Conservation (phyloP, 2,113 vertebrate species). For the Ictidomys tridecemlineatus region DNA sequence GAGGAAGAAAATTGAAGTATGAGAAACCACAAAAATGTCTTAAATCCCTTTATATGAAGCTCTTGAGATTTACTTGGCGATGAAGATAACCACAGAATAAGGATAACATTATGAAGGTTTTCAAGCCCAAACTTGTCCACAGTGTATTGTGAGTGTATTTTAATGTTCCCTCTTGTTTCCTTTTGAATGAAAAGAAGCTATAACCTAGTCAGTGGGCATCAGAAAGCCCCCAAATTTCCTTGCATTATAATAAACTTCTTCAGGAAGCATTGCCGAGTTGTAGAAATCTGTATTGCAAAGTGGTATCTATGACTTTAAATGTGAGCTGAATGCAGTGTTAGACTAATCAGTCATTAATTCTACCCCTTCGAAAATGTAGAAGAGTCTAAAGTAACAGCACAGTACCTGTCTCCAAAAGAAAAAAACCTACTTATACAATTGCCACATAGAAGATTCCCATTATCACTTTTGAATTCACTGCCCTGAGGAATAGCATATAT, state of each 20-base stretch:
- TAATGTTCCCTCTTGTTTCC: conserved; percentile 68
- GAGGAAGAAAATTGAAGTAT: conserved; percentile 53
- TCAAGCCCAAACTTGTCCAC: conserved; percentile 36
- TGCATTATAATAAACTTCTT: conserved; percentile 54
- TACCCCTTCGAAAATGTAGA: conserved; percentile 67
- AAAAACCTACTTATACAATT: not conserved
- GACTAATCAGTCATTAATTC: conserved; percentile 58
- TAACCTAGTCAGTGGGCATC: conserved; percentile 25
- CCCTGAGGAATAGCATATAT: conserved; percentile 23
- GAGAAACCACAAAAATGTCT: conserved; percentile 53
- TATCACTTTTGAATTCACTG: conserved; percentile 15
- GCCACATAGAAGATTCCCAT: conserved; percentile 38
- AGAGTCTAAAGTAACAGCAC: conserved; percentile 41
- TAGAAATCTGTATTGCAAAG: not conserved
- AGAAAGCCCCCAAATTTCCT: conserved; percentile 65
- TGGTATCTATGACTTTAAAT: conserved; percentile 51
- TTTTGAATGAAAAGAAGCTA: conserved; percentile 63
- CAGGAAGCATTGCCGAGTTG: conserved; percentile 27
- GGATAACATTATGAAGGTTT: conserved; percentile 52
- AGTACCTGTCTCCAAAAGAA: not conserved
- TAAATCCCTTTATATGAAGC: not conserved
- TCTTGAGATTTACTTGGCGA: conserved; percentile 51
- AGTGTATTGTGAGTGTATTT: conserved; percentile 59
- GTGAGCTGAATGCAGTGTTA: conserved; percentile 45
- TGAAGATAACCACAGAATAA: conserved; percentile 60